Base-by-base conservation (phyloP, 2,113 vertebrate genomes). In the Vicugna pacos region DNA sequence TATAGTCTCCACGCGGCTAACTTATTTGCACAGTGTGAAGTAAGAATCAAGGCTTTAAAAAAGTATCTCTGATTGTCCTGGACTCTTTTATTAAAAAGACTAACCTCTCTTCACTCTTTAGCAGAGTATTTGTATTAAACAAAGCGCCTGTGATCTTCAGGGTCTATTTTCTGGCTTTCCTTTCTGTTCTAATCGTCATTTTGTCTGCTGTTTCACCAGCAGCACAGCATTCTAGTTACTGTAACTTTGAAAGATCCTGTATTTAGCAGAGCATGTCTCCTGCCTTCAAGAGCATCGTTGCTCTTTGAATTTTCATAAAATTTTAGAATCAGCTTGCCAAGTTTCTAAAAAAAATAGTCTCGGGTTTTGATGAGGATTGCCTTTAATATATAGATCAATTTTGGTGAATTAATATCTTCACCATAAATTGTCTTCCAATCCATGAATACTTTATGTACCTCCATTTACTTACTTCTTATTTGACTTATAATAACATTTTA, bases 231-330 rank as follows among this genome's bases (percentile, higher is more conserved):
- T 58, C 26, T 69, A 22, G 48, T 38, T 42, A 7, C 42, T 15
- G 0, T 8, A 35, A 38, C 52, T n/a, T 84, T 64, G 52, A 46
- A 50, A 50, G 5, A 7, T 42, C 81, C 75, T 72, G 52, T 28
- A 26, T 79, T 56, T 42, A 14, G 19, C 28, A 32, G 26, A 52
- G 6, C 20, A 2, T 38, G 2, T 54, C 38, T 62, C 48, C 65
- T n/a, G 30, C 8, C 46, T 82, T 35, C 81, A 35, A 72, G 70
- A 69, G 30, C 42, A 10, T 28, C 46, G 84, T 88, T 79, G 30
- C 42, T 94, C 56, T 94, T 83, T 81, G 64, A 56, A 65, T 93
- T 89, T 89, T 75, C 58, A 14, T 85, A 64, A 76, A 52, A 70
- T 81, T 93, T 80, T 70, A 88, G 42, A 28, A 38, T 84, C 32